Percentiles rank a stretch among this genome's conserved stretches.
Evolutionary conservation across 2,888 invertebrate species (phyloP).

Genomic region (Heteromurus nitidus): DNA sequence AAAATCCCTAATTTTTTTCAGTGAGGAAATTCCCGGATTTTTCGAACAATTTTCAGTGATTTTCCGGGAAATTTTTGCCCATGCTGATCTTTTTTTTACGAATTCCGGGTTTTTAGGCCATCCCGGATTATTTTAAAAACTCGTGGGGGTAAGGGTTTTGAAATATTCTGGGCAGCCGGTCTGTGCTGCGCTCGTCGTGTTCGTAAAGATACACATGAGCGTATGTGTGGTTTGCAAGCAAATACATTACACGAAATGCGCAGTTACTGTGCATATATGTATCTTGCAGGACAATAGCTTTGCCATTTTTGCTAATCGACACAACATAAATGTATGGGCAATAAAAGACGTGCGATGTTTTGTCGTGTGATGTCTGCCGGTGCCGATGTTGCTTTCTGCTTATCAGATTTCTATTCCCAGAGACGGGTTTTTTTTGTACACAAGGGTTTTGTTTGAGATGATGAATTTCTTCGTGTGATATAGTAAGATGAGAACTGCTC

Average conservation of each 20-base stretch:
- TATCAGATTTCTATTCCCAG: neutral
- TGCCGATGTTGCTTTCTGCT: neutral
- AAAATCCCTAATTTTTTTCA: neutral
- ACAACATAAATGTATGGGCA: too few relatives aligned
- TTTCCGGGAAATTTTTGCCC: too few relatives aligned
- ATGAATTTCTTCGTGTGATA: neutral
- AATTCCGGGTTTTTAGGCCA: neutral
- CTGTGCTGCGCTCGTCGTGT: too few relatives aligned
- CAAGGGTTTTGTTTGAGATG: neutral
- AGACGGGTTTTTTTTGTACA: neutral
- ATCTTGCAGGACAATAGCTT: neutral
- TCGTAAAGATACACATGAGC: too few relatives aligned
- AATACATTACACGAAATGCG: conserved; percentile 3
- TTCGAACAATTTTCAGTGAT: too few relatives aligned
- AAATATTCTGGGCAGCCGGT: too few relatives aligned
- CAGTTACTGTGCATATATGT: conserved; percentile 5
- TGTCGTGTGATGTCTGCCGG: neutral
- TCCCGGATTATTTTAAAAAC: neutral
- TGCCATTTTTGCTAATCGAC: too few relatives aligned
- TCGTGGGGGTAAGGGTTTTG: neutral
- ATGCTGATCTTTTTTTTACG: too few relatives aligned
- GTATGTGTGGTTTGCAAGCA: neutral
- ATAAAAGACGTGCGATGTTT: too few relatives aligned
- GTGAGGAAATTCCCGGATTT: neutral
- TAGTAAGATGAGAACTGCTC: neutral